Percentiles rank a stretch among this genome's conserved stretches.
phyloP scores from a whole-genome alignment of 2,888 invertebrate genomes.

The Thyatira batis region DNA sequence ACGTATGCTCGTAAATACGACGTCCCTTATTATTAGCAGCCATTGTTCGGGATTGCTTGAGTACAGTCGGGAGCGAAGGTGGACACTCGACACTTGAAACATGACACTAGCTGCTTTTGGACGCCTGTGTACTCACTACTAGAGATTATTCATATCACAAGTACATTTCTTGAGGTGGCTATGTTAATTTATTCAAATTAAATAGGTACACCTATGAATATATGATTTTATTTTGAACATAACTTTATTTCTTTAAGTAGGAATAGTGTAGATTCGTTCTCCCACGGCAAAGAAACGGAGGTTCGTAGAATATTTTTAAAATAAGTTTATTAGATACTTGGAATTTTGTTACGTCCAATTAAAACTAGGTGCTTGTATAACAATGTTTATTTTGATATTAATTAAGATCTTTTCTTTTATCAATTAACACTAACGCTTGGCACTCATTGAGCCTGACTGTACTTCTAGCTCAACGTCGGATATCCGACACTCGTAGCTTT shows the following conservation, averaged over 20 bases:
- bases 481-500: slow-evolving; percentile 74
- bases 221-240: slow-evolving; percentile 1
- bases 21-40: slow-evolving; percentile 79
- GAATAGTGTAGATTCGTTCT: background rate
- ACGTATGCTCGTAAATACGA: slow-evolving; percentile 81
- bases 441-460: slow-evolving; percentile 40
- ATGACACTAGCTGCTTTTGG: slow-evolving; percentile 27
- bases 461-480: slow-evolving; percentile 66
- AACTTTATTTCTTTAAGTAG: background rate
- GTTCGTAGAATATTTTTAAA: background rate
- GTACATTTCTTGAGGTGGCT: background rate
- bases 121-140: slow-evolving; percentile 10
- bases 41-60: slow-evolving; percentile 72
- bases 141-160: background rate
- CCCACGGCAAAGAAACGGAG: background rate
- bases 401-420: background rate
- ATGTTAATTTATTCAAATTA: slow-evolving; percentile 13
- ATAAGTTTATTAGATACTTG: background rate
- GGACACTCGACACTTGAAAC: slow-evolving; percentile 26
- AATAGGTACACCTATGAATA: slow-evolving; percentile 9
- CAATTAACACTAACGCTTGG: background rate
- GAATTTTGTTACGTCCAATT: background rate
- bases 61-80: slow-evolving; percentile 61
- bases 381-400: slow-evolving; percentile 12
- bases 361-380: background rate